These are phyloP conservation scores for Tinea semifulvella DNA, from an alignment of 2,888 invertebrate genomes.

Conservation along the genomic window DNA sequence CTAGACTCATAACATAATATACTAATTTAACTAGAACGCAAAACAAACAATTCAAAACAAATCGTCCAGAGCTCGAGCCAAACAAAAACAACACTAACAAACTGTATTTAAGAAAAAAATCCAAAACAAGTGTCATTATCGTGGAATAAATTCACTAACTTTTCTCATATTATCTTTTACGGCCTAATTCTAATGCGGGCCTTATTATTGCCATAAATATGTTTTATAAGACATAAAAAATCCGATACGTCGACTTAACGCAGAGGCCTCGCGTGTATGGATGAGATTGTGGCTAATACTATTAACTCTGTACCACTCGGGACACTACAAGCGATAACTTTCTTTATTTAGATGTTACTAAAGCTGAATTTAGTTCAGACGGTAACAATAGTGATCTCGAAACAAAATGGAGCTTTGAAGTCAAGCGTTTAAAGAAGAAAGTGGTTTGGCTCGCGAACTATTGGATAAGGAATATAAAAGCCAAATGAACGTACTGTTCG, in stretches of 20 bases:
- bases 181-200: not conserved
- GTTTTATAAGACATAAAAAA: conserved; percentile 65
- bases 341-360: too few species aligned
- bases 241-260: conserved; percentile 52
- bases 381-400: not conserved
- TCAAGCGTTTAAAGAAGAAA: too few species aligned
- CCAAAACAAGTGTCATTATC: conserved; percentile 1
- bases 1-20: too few species aligned
- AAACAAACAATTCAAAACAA: not conserved
- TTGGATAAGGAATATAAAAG: conserved; percentile 23
- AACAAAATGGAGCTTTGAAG: not conserved
- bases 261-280: conserved; percentile 60
- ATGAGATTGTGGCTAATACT: conserved; percentile 67
- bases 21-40: not conserved
- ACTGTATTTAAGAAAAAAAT: not conserved
- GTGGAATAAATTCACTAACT: not conserved
- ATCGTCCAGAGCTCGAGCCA: too few species aligned
- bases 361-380: not conserved
- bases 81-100: not conserved
- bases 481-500: conserved; percentile 62
- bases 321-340: too few species aligned
- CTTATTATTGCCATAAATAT: conserved; percentile 66
- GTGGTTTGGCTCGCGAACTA: too few species aligned
- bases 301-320: conserved; percentile 68
- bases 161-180: too few species aligned